phyloP scores from a whole-genome alignment of 1,140 invertebrate species.

The Ditylenchus dipsaci region DNA sequence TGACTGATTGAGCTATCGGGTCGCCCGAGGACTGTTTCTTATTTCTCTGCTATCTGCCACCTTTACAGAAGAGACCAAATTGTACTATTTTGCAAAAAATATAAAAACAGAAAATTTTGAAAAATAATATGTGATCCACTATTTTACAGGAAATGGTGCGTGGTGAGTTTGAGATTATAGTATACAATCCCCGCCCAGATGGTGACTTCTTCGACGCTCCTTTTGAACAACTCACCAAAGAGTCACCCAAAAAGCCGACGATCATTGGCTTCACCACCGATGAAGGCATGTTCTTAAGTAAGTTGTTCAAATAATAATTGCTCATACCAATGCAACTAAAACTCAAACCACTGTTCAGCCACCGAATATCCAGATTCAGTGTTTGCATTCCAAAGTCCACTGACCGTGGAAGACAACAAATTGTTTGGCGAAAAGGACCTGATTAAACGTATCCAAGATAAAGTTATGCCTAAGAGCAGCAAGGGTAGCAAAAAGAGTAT shows the following conservation, averaged over 20 bases:
- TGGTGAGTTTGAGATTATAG: slow-evolving; percentile 32
- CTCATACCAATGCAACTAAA: background rate
- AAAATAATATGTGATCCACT: background rate
- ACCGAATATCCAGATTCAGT: slow-evolving; percentile 31
- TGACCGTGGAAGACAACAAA: slow-evolving; percentile 17
- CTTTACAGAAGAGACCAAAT: too few species aligned
- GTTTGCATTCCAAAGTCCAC: slow-evolving; percentile 19
- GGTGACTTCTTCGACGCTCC: slow-evolving; percentile 30
- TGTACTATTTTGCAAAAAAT: too few species aligned
- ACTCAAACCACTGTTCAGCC: slow-evolving; percentile 5
- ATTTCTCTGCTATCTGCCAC: too few species aligned
- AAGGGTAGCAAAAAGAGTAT: background rate
- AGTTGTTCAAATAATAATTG: background rate
- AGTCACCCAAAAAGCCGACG: slow-evolving; percentile 34
- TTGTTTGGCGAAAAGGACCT: slow-evolving; percentile 17
- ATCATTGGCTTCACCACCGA: slow-evolving; percentile 37
- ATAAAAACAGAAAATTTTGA: too few species aligned
- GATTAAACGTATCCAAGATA: slow-evolving; percentile 13
- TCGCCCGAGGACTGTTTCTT: too few species aligned
- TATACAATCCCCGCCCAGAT: slow-evolving; percentile 39
- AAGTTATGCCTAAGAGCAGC: background rate
- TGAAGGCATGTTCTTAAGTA: slow-evolving; percentile 29
- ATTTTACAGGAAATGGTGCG: slow-evolving; percentile 33
- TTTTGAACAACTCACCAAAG: background rate
- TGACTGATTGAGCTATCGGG: too few species aligned